phyloP scores from a whole-genome alignment of 2,113 vertebrate species.

The Orycteropus afer region DNA sequence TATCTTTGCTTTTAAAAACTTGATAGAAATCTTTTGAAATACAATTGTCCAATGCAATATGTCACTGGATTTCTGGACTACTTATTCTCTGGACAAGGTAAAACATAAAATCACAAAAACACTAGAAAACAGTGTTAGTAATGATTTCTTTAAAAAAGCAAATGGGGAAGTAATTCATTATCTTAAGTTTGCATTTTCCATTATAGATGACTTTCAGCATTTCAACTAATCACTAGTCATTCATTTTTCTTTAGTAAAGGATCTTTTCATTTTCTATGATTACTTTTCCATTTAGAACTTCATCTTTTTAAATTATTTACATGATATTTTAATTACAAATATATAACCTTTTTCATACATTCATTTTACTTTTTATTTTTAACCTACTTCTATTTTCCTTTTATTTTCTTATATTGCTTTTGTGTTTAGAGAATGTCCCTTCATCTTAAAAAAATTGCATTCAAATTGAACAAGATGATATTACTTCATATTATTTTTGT shows the following conservation, averaged over 20 bases:
- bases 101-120: neutral
- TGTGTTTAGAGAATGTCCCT: neutral
- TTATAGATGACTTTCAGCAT: neutral
- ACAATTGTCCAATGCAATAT: too few relatives aligned
- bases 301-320: neutral
- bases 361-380: neutral
- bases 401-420: neutral
- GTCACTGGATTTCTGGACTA: too few relatives aligned
- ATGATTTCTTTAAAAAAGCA: neutral
- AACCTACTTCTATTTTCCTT: neutral
- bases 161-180: neutral
- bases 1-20: too few relatives aligned
- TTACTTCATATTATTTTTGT: neutral
- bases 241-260: neutral
- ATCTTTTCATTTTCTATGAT: neutral
- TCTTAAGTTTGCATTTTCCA: neutral
- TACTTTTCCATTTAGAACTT: neutral
- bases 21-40: too few relatives aligned
- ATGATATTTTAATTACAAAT: neutral
- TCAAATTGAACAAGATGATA: neutral
- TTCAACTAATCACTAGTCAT: neutral
- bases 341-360: too few relatives aligned
- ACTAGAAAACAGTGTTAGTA: neutral
- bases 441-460: neutral
- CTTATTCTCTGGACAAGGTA: neutral